A percentile compares a stretch with the other conserved stretches of the same genome.
phyloP scores from a whole-genome alignment of 2,888 invertebrate genomes.

The Eristalis intricaria region DNA sequence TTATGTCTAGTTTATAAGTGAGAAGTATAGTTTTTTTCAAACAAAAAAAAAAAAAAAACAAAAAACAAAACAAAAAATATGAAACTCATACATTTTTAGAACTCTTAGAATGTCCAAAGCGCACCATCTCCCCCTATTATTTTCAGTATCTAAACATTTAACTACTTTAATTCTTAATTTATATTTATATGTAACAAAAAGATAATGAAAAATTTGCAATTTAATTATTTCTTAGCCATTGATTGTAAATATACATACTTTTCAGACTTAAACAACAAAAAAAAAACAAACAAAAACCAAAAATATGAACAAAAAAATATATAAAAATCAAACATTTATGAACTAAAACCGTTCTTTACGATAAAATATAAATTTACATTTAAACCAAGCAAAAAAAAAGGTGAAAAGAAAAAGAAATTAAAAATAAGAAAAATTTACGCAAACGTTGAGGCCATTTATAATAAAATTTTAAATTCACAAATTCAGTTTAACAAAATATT shows the following conservation, averaged over 20 bases:
- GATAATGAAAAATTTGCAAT: background rate
- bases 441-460: conserved; percentile 66
- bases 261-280: conserved; percentile 18
- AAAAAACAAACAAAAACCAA: conserved; percentile 20
- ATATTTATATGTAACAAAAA: too few species aligned
- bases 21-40: background rate
- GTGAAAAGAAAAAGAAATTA: conserved; percentile 16
- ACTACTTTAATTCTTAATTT: background rate
- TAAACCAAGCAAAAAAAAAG: conserved; percentile 41
- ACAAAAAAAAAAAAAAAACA: background rate
- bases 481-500: conserved; percentile 34
- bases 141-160: background rate
- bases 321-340: conserved; percentile 39
- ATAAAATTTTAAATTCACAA: conserved; percentile 53
- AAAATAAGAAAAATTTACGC: conserved; percentile 1
- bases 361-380: conserved; percentile 45
- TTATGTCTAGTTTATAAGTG: background rate
- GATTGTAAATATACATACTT: conserved; percentile 26
- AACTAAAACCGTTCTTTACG: conserved; percentile 59
- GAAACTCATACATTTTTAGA: background rate
- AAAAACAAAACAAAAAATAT: background rate
- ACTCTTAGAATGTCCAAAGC: background rate
- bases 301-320: conserved; percentile 33
- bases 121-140: background rate
- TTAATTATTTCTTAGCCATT: background rate